Conservation (phyloP, 2,797 vertebrate genomes). For the Varecia variegata region DNA sequence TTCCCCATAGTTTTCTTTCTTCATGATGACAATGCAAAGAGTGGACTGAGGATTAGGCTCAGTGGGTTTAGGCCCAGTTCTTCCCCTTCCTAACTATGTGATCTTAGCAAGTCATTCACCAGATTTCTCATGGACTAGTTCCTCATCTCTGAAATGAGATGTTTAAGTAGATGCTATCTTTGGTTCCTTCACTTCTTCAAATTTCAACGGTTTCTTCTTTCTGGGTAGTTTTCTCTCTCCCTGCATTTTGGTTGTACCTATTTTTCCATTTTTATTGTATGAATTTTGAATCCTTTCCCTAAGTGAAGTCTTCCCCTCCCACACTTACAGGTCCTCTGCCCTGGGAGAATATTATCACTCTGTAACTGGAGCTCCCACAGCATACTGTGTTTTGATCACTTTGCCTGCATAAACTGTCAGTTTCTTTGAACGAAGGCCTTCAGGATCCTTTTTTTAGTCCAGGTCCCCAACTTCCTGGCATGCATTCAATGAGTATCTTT, state of each 20-base stretch:
- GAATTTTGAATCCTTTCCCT: neutral
- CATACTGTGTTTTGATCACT: neutral
- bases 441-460: neutral
- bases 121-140: neutral
- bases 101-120: neutral
- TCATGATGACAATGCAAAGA: neutral
- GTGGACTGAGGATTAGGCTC: neutral
- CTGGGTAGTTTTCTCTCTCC: neutral
- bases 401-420: neutral
- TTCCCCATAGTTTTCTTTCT: neutral
- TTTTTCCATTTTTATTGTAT: neutral
- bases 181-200: neutral
- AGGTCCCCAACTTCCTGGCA: neutral
- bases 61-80: neutral
- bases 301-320: neutral
- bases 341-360: neutral
- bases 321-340: neutral
- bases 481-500: neutral
- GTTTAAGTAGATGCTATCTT: neutral
- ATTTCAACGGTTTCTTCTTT: neutral
- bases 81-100: neutral
- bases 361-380: fast-evolving
- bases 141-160: neutral
- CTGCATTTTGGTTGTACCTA: neutral
- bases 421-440: neutral